These are phyloP conservation scores for Sarotherodon lohbergeri DNA, from an alignment of 2,113 vertebrate genomes.

Conservation along the genomic window DNA sequence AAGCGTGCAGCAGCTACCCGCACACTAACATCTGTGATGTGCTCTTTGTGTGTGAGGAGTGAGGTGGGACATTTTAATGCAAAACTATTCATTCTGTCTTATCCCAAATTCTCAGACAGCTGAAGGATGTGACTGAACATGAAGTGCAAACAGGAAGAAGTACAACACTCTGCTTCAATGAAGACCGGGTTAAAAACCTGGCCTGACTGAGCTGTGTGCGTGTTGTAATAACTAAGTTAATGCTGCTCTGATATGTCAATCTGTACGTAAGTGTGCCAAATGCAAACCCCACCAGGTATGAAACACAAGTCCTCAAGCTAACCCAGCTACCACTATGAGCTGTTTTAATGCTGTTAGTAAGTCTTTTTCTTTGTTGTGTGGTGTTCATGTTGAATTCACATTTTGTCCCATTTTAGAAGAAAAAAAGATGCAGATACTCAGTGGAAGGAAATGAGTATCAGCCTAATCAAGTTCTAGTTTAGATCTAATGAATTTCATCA, in stretches of 20 bases:
- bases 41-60: background rate
- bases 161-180: too few relatives aligned
- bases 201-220: too few relatives aligned
- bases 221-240: too few relatives aligned
- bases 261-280: background rate
- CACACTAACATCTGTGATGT: background rate
- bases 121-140: too few relatives aligned
- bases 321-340: accelerated
- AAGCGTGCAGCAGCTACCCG: background rate
- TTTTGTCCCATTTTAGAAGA: background rate
- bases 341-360: background rate
- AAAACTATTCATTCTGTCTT: background rate
- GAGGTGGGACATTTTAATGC: background rate
- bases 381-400: accelerated
- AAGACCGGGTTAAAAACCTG: too few relatives aligned
- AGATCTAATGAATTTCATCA: accelerated
- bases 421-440: background rate
- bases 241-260: too few relatives aligned
- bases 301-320: background rate
- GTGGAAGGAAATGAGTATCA: background rate
- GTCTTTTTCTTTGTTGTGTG: accelerated
- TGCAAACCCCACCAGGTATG: background rate
- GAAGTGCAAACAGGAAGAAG: too few relatives aligned
- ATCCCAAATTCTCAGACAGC: background rate
- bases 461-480: background rate